A percentile compares a stretch with the other conserved stretches of the same genome.
These are phyloP conservation scores for Plumapathes pennacea DNA, from an alignment of 92 coral and sea anemone species.

Conservation along the genomic window DNA sequence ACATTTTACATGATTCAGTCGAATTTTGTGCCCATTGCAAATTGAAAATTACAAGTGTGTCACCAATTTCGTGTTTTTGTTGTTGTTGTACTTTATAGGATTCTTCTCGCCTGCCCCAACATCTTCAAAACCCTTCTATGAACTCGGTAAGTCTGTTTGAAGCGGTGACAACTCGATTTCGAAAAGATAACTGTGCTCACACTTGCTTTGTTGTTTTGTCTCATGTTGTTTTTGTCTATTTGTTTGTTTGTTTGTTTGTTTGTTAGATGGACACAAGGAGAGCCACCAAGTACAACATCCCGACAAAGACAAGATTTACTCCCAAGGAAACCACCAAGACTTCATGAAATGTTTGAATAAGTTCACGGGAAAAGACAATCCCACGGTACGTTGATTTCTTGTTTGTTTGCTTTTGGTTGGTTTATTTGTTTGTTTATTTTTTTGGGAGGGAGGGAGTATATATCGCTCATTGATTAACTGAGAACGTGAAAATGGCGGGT, in stretches of 20 bases:
- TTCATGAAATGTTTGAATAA: slow-evolving; percentile 56
- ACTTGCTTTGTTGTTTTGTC: neutral
- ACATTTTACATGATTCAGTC: too few relatives aligned
- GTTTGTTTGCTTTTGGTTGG: neutral
- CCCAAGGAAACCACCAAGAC: slow-evolving; percentile 76
- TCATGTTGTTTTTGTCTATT: neutral
- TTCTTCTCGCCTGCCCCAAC: slow-evolving; percentile 29
- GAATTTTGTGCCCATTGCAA: too few relatives aligned
- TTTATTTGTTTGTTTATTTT: too few relatives aligned
- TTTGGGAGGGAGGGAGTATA: too few relatives aligned
- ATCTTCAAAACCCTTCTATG: slow-evolving; percentile 20
- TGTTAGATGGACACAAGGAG: slow-evolving; percentile 62
- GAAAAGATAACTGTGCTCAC: too few relatives aligned
- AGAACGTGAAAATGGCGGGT: too few relatives aligned
- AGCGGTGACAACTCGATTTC: neutral
- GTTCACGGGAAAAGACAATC: slow-evolving; percentile 58
- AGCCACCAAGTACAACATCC: slow-evolving; percentile 42
- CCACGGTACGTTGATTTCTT: slow-evolving; percentile 49
- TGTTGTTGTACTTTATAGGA: neutral
- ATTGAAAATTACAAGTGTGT: too few relatives aligned
- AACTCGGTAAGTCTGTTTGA: slow-evolving; percentile 36
- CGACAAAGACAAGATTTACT: slow-evolving; percentile 58
- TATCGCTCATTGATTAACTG: too few relatives aligned
- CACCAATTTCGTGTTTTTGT: too few relatives aligned
- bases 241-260: neutral